These are phyloP conservation scores for Siniperca knerii DNA, from an alignment of 2,113 vertebrate genomes.

Conservation along the genomic window DNA sequence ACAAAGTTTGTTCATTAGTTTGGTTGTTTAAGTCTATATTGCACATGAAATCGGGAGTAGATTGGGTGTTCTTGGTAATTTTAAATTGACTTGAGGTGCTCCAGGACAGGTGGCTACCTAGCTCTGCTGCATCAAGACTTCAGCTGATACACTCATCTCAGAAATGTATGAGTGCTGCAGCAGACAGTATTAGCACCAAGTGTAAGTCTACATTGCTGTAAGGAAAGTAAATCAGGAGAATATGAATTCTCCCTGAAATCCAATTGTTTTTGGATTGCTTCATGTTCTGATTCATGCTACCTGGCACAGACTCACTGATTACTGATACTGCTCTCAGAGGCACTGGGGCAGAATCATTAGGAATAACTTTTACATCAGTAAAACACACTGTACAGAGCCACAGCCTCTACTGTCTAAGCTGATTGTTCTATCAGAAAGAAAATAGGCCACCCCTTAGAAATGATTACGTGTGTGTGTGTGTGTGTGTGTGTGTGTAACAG, in stretches of 20 bases:
- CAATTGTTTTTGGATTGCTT: conserved; percentile 37
- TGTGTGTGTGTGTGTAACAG: background rate
- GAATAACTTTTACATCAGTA: conserved; percentile 39
- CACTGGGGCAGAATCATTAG: conserved; percentile 29
- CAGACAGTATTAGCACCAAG: conserved; percentile 2
- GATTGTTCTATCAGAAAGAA: conserved; percentile 29
- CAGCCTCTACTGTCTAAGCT: conserved; percentile 18
- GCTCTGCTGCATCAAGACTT: conserved; percentile 5
- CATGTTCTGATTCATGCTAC: conserved; percentile 16
- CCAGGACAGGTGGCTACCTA: background rate
- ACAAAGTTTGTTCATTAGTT: background rate
- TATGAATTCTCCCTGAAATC: conserved; percentile 31
- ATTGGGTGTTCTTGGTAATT: background rate
- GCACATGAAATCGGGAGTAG: background rate
- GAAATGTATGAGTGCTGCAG: background rate
- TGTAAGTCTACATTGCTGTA: background rate
- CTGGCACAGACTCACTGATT: conserved; percentile 35
- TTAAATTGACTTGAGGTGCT: background rate
- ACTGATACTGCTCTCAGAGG: conserved; percentile 7
- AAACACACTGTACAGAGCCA: conserved; percentile 27
- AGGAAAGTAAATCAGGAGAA: conserved; percentile 6
- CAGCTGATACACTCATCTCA: background rate
- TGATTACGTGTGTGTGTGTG: background rate
- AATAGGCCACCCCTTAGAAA: conserved; percentile 25
- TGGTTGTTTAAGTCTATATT: background rate